Conservation (phyloP, 2,797 vertebrate species). For the Chrosomus eos region DNA sequence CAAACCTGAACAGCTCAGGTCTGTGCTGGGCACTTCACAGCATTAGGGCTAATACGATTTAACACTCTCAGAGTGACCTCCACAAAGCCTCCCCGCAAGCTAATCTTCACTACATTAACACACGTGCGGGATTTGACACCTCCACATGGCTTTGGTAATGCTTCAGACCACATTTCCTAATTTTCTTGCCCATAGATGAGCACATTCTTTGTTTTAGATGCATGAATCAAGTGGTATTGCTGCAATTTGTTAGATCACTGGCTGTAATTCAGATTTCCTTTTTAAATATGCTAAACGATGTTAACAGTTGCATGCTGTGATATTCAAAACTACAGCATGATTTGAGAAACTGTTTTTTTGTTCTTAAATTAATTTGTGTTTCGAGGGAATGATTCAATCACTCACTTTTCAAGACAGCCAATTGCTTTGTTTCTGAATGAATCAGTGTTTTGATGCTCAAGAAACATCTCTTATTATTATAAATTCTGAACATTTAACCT, state of each 20-base stretch:
- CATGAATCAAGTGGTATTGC: background rate
- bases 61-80: conserved; percentile 44
- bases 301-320: background rate
- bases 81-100: background rate
- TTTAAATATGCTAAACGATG: background rate
- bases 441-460: background rate
- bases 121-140: background rate
- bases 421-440: background rate
- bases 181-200: background rate
- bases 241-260: background rate
- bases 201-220: background rate
- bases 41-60: conserved; percentile 50
- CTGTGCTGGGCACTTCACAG: conserved; percentile 1
- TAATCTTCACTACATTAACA: conserved; percentile 31
- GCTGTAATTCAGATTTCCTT: background rate
- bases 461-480: background rate
- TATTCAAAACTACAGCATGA: background rate
- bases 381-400: background rate
- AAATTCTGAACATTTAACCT: background rate
- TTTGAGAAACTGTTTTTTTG: no score
- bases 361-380: background rate
- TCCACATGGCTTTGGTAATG: background rate
- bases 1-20: conserved; percentile 36
- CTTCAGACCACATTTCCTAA: background rate
- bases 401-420: background rate